Conservation (phyloP, 1,140 invertebrate genomes). For the Plectrocnemia conspersa region DNA sequence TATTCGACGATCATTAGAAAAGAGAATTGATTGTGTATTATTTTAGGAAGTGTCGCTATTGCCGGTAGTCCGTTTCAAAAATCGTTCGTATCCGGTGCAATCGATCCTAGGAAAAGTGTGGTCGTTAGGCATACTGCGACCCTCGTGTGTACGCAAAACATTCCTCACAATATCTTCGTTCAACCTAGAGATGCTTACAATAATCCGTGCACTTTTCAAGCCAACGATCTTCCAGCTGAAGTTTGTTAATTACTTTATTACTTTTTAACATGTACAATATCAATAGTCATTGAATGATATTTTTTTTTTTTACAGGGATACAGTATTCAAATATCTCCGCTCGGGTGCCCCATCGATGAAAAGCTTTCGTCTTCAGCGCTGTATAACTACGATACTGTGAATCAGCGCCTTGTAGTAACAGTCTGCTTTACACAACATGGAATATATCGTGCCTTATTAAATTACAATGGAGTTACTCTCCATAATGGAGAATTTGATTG, state of each 20-base stretch:
- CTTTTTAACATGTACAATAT: not conserved
- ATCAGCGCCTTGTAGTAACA: constrained; percentile 52
- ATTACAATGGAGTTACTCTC: constrained; percentile 69
- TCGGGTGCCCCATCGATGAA: constrained; percentile 49
- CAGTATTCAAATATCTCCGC: constrained; percentile 51
- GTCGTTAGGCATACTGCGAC: constrained; percentile 84
- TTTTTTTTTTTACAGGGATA: constrained; percentile 51
- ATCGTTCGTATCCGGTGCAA: constrained; percentile 63
- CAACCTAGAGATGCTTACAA: constrained; percentile 86
- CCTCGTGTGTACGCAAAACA: constrained; percentile 73
- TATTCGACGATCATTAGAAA: too few species aligned
- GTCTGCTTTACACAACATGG: constrained; percentile 56
- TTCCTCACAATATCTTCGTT: constrained; percentile 74
- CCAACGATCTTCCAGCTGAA: constrained; percentile 60
- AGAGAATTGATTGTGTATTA: too few species aligned
- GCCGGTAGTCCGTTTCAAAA: constrained; percentile 60
- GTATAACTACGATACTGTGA: constrained; percentile 54
- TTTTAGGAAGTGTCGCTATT: constrained; percentile 50
- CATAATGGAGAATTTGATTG: constrained; percentile 91
- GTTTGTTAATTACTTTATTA: constrained; percentile 44
- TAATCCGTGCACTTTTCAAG: constrained; percentile 70
- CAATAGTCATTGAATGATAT: not conserved
- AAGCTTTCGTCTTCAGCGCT: constrained; percentile 54
- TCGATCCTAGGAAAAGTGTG: constrained; percentile 77
- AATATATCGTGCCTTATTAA: constrained; percentile 78